Conservation (phyloP, 2,888 invertebrate genomes). For the Sericinus montela region DNA sequence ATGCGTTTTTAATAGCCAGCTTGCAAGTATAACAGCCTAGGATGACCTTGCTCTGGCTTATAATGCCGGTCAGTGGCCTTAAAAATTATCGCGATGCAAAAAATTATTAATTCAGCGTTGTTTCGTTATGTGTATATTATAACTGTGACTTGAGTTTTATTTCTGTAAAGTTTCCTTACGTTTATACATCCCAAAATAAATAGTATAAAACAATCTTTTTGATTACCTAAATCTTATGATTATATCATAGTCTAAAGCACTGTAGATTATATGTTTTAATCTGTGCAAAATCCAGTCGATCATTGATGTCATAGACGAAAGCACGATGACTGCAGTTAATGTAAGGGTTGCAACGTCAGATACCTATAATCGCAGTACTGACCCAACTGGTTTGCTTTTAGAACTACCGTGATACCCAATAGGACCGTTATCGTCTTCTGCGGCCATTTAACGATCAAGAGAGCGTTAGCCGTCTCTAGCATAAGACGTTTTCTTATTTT, state of each 20-base stretch:
- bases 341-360: conserved; percentile 2
- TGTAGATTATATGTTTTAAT: background rate
- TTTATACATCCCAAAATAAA: no score
- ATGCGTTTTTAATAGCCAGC: conserved; percentile 31
- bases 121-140: background rate
- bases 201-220: no score
- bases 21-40: conserved; percentile 62
- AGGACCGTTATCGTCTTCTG: conserved; percentile 55
- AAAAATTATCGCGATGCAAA: conserved; percentile 21
- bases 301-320: conserved; percentile 10
- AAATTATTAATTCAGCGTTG: conserved; percentile 12
- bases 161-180: background rate
- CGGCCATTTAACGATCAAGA: conserved; percentile 49
- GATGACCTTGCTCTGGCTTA: conserved; percentile 58
- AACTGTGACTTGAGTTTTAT: background rate
- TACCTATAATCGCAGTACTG: conserved; percentile 4
- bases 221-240: no score
- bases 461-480: conserved; percentile 23
- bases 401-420: conserved; percentile 36
- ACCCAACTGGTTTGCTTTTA: conserved; percentile 16
- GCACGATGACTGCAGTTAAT: conserved; percentile 12
- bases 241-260: no score
- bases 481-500: conserved; percentile 12
- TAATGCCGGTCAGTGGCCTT: conserved; percentile 36
- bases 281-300: background rate